Base-by-base conservation (phyloP, 2,113 vertebrate genomes). In the Menidia beryllina region DNA sequence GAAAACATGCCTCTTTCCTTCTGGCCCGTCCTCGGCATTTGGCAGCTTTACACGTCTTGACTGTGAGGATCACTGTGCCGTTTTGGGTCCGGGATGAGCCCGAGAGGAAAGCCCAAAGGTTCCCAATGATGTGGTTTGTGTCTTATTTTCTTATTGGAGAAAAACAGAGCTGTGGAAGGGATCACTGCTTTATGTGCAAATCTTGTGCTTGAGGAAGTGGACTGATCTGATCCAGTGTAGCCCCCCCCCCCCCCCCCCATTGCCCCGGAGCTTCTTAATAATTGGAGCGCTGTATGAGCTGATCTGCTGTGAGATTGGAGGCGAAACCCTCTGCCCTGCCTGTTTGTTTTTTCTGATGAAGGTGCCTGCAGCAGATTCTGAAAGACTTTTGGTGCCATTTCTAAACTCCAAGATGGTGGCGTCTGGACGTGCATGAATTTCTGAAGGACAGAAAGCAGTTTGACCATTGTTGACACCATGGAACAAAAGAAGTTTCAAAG, bases 231-330 rank as follows among this genome's bases (percentile, higher is more conserved):
- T n/a, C n/a, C n/a, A n/a, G n/a, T n/a, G n/a, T n/a, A n/a, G n/a
- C n/a, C n/a, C n/a, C 34, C 30, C 59, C 41, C 13, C 48, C 55
- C 25, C 47, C 25, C 34, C 20, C 25, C 20, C 13, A 14, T 17
- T 72, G 77, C 74, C 86, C 76, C 70, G 21, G 53, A 83, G 82
- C 82, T 60, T 73, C 77, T 69, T 78, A 78, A 78, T 88, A 88
- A 88, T 81, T 88, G 83, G 68, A 81, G 70, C 63, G 36, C 48
- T 85, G 60, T 88, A 57, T 79, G 68, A 88, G 75, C 60, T 70
- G 77, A 81, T 83, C 59, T 67, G 73, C 75, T 55, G 55, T 14
- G 56, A 76, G 86, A 79, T 73, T 60, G 73, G 70, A 80, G 74
- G 64, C 76, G 11, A 68, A 84, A 69, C 47, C 73, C 70, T 85